phyloP scores from a whole-genome alignment of 1,140 invertebrate species.

The Chlorops oryzae region DNA sequence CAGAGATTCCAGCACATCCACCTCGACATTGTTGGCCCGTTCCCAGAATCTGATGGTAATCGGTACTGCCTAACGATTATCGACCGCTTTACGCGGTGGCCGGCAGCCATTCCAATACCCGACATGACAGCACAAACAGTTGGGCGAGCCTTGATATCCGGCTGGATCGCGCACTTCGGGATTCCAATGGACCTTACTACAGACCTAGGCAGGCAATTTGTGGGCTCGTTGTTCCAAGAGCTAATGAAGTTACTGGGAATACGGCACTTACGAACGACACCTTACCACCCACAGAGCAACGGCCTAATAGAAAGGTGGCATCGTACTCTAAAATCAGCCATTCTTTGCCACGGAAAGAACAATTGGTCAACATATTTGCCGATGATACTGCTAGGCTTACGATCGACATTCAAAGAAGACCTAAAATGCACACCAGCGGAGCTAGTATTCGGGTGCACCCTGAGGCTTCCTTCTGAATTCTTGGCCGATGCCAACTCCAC shows the following conservation, averaged over 20 bases:
- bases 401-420: conserved; percentile 15
- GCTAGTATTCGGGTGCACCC: conserved; percentile 21
- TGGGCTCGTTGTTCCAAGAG: conserved; percentile 29
- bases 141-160: conserved; percentile 15
- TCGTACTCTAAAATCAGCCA: conserved; percentile 42
- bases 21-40: conserved; percentile 2
- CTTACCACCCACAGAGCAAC: conserved; percentile 43
- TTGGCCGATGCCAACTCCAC: conserved; percentile 16
- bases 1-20: conserved; percentile 1
- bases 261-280: conserved; percentile 32
- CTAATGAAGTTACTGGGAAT: conserved; percentile 25
- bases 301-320: conserved; percentile 48
- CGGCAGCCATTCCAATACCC: conserved; percentile 45
- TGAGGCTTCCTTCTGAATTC: conserved; percentile 42
- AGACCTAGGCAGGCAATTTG: conserved; percentile 45
- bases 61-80: conserved; percentile 47
- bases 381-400: conserved; percentile 25
- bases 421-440: conserved; percentile 12
- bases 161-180: conserved; percentile 38
- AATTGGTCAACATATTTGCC: conserved; percentile 21
- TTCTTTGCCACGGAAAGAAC: conserved; percentile 18
- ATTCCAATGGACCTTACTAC: conserved; percentile 30
- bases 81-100: conserved; percentile 49
- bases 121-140: conserved; percentile 41
- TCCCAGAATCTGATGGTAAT: conserved; percentile 33